Conservation (phyloP, 2,113 vertebrate genomes). For the Siniperca knerii region DNA sequence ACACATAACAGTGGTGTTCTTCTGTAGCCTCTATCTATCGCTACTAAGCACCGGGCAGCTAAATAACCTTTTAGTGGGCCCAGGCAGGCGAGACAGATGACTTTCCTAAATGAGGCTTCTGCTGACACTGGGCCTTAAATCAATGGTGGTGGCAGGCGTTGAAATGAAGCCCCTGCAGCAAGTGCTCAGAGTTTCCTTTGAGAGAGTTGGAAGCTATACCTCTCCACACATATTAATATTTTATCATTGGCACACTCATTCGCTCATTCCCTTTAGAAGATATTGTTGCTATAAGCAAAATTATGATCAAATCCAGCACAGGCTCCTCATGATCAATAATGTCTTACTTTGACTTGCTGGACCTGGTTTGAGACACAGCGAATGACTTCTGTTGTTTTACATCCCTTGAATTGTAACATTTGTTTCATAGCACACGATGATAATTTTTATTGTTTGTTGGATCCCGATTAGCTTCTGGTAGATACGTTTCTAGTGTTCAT, state of each 20-base stretch:
- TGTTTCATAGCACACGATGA: background rate
- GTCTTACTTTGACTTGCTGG: background rate
- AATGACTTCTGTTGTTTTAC: background rate
- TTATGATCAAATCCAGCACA: slow-evolving; percentile 42
- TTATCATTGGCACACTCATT: slow-evolving; percentile 55
- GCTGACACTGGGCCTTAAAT: slow-evolving; percentile 74
- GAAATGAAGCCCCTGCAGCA: slow-evolving; percentile 75
- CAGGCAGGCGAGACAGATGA: slow-evolving; percentile 70
- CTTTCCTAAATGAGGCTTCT: slow-evolving; percentile 75
- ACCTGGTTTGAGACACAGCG: background rate
- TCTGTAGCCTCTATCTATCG: slow-evolving; percentile 55
- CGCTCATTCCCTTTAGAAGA: slow-evolving; percentile 59
- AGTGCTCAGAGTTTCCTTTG: slow-evolving; percentile 56
- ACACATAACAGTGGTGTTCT: slow-evolving; percentile 43
- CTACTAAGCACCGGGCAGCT: slow-evolving; percentile 55
- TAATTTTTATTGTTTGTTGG: background rate
- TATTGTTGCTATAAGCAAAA: slow-evolving; percentile 60
- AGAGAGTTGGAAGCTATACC: slow-evolving; percentile 45
- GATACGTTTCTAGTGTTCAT: background rate
- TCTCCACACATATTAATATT: slow-evolving; percentile 71
- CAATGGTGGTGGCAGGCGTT: slow-evolving; percentile 71
- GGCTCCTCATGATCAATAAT: slow-evolving; percentile 43
- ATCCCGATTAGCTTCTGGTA: background rate
- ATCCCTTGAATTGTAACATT: background rate
- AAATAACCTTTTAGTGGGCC: slow-evolving; percentile 70